phyloP scores from a whole-genome alignment of 2,888 invertebrate genomes.

The Amorpha juglandis region DNA sequence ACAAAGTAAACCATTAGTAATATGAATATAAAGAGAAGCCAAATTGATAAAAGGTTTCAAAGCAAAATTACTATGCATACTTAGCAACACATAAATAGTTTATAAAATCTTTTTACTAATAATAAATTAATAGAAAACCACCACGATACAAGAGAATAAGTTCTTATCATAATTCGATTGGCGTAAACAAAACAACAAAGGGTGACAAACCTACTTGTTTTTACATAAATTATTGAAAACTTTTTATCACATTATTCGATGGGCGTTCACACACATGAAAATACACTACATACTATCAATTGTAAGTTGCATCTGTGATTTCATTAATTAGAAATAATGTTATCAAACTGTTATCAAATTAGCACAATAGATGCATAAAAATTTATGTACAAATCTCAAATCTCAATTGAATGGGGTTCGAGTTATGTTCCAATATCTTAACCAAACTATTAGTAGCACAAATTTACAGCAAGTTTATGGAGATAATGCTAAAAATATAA shows the following conservation, averaged over 20 bases:
- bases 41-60: background rate
- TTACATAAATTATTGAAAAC: slow-evolving; percentile 8
- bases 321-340: slow-evolving; percentile 27
- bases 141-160: background rate
- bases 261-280: slow-evolving; percentile 38
- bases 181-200: slow-evolving; percentile 42
- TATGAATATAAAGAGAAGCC: too few relatives aligned
- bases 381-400: slow-evolving; percentile 45
- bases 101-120: background rate
- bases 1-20: too few relatives aligned
- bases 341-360: slow-evolving; percentile 49
- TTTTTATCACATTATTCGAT: slow-evolving; percentile 43
- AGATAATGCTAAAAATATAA: background rate
- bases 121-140: too few relatives aligned
- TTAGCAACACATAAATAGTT: too few relatives aligned
- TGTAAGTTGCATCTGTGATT: slow-evolving; percentile 26
- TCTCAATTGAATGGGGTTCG: slow-evolving; percentile 25
- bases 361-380: slow-evolving; percentile 42
- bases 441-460: background rate
- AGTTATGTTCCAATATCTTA: background rate
- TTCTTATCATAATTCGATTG: slow-evolving; percentile 14
- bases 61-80: background rate
- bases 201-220: slow-evolving; percentile 36
- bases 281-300: slow-evolving; percentile 28
- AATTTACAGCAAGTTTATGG: background rate